Percentiles rank a stretch among this genome's conserved stretches.
phyloP scores from a whole-genome alignment of 1,140 invertebrate species.

The Dendroctonus ponderosae region DNA sequence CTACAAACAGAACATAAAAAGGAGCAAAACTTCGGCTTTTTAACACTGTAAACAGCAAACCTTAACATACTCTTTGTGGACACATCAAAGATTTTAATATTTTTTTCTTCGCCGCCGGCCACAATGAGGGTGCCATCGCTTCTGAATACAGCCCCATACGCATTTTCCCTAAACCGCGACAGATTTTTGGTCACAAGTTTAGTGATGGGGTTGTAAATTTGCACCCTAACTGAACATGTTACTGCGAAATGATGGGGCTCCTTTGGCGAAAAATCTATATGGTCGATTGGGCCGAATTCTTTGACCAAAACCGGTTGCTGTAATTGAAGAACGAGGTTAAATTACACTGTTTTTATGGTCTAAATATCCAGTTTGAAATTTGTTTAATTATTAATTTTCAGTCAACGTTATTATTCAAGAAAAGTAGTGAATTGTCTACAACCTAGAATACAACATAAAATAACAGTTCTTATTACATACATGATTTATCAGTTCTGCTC shows the following conservation, averaged over 20 bases:
- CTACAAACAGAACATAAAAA: slow-evolving; percentile 33
- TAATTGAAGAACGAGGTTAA: slow-evolving; percentile 46
- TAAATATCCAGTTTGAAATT: slow-evolving; percentile 1
- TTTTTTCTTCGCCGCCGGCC: slow-evolving; percentile 85
- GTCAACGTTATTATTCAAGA: too few species aligned
- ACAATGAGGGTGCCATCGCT: slow-evolving; percentile 82
- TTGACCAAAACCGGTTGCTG: slow-evolving; percentile 85
- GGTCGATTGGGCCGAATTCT: slow-evolving; percentile 88
- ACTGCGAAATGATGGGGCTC: slow-evolving; percentile 88
- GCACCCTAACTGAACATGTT: slow-evolving; percentile 85
- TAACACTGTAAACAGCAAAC: slow-evolving; percentile 17
- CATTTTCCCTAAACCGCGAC: slow-evolving; percentile 80
- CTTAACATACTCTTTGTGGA: slow-evolving; percentile 70
- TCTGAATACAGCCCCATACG: slow-evolving; percentile 83
- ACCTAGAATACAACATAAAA: not conserved
- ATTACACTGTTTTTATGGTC: slow-evolving; percentile 23
- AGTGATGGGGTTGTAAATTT: slow-evolving; percentile 88
- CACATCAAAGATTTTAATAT: slow-evolving; percentile 86
- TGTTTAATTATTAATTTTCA: too few species aligned
- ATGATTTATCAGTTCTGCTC: not conserved
- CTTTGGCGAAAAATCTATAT: slow-evolving; percentile 84
- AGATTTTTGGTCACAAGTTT: slow-evolving; percentile 82
- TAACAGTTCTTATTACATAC: slow-evolving; percentile 1
- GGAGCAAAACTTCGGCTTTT: too few species aligned
- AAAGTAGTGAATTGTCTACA: too few species aligned